Conservation (phyloP, 1,140 invertebrate genomes). For the Pomacea maculata region DNA sequence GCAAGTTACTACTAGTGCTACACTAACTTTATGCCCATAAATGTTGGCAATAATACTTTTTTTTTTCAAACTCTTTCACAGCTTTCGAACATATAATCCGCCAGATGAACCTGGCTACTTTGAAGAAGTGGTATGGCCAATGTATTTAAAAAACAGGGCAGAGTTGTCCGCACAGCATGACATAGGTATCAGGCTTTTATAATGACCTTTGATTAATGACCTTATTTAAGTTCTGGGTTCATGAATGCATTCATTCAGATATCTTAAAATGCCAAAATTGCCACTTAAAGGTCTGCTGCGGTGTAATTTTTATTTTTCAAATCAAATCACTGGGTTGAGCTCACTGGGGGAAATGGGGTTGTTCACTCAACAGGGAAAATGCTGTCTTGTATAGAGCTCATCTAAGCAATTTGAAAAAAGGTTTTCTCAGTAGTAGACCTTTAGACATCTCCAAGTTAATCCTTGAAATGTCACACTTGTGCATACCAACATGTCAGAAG, state of each 20-base stretch:
- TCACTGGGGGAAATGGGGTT: no score
- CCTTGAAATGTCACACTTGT: no score
- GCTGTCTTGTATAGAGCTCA: no score
- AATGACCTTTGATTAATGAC: neutral
- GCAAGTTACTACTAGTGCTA: neutral
- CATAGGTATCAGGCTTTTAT: slow-evolving; percentile 36
- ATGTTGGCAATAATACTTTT: neutral
- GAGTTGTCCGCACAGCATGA: slow-evolving; percentile 37
- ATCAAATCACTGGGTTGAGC: no score
- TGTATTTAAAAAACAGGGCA: slow-evolving; percentile 51
- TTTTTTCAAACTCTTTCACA: slow-evolving; percentile 7
- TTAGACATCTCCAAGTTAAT: no score
- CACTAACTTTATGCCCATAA: neutral
- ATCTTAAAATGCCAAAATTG: neutral
- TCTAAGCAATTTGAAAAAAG: no score
- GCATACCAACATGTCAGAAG: no score
- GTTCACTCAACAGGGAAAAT: no score
- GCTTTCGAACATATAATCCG: slow-evolving; percentile 54
- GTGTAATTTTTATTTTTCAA: no score
- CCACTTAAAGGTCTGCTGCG: no score
- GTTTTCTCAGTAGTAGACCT: no score
- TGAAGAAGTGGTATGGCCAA: slow-evolving; percentile 64
- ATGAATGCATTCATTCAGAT: neutral
- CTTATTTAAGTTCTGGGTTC: no score
- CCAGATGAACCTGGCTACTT: slow-evolving; percentile 61